Evolutionary conservation across 1,140 invertebrate species (phyloP).

Genomic region (Bombus haemorrhoidalis): DNA sequence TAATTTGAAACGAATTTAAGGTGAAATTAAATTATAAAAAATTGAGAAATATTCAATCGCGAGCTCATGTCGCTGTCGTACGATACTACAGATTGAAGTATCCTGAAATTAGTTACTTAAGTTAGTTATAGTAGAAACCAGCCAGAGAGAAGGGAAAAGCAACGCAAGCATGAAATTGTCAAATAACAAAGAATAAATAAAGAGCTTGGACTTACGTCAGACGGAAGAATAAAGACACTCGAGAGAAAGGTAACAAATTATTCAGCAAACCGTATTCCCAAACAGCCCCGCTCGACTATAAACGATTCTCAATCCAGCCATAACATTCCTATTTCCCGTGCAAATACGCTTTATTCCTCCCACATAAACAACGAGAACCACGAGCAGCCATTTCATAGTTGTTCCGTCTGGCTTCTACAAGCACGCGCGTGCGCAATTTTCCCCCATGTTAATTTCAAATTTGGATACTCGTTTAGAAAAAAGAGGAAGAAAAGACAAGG

Average conservation of each 20-base stretch:
- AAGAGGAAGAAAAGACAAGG: too few species aligned
- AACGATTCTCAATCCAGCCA: conserved; percentile 26
- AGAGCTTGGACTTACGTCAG: too few species aligned
- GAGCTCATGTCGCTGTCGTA: too few species aligned
- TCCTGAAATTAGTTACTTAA: too few species aligned
- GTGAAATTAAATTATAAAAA: too few species aligned
- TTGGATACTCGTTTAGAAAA: neutral
- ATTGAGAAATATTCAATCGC: too few species aligned
- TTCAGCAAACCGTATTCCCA: conserved; percentile 17
- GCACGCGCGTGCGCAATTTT: neutral
- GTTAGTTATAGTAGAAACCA: too few species aligned
- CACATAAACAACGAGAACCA: neutral
- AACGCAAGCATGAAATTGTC: neutral
- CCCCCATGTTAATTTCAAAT: neutral
- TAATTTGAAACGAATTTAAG: too few species aligned
- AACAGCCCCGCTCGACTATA: conserved; percentile 12
- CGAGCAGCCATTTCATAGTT: neutral
- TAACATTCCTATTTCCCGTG: conserved; percentile 17
- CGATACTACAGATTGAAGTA: too few species aligned
- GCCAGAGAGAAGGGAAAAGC: too few species aligned
- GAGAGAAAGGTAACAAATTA: neutral
- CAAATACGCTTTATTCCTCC: neutral
- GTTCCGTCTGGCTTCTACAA: neutral
- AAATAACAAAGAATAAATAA: neutral
- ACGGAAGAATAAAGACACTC: neutral